Base-by-base conservation (phyloP, 1,140 invertebrate genomes). In the Phymorhynchus buccinoides region DNA sequence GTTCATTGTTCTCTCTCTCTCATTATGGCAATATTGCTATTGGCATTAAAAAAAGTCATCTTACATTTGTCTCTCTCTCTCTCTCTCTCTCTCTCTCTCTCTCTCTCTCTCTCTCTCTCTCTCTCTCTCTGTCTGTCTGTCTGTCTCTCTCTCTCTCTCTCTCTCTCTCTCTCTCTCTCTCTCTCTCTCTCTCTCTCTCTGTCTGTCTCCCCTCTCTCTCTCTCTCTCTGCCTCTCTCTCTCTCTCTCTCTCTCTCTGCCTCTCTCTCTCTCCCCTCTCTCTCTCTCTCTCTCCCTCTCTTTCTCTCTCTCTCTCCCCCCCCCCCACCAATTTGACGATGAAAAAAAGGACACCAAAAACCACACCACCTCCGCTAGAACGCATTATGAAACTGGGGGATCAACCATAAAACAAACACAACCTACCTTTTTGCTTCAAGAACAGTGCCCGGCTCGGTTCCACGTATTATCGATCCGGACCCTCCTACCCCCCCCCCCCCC, bases 121-220 rank as follows among this genome's bases (percentile, higher is more conserved):
- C 14, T 42, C n/a, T 44, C 37, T 44, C 42, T 80, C 14, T 80
- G 9, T 78, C 75, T 35, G 32, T 78, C 75, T 35, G 32, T 78
- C 75, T 27, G 32, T 78, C 14, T 41, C 9, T 52, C 4, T 80
- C 9, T 44, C 78, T 80, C 4, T 44, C 44, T 52, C 12, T 80
- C 78, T 30, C 42, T 41, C 9, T 30, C 9, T 44, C 37, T 80
- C 78, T 44, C 14, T 16, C 42, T 48, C 4, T n/a, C 44, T 83
- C 56, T 66, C 35, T 80, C 52, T 48, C n/a, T 66, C 56, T 78
- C 32, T 84, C 66, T 44, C n/a, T 84, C 75, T 39, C 18, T 66
- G 4, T 44, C 48, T 41, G 37, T 62, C 14, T 79, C 62, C 2
- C 30, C 77, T 41, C 52, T n/a, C 35, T 37, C 35, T 37, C 52